A percentile compares a stretch with the other conserved stretches of the same genome.
Evolutionary conservation across 2,113 vertebrate species (phyloP).

Genomic region (Cyanistes caeruleus): DNA sequence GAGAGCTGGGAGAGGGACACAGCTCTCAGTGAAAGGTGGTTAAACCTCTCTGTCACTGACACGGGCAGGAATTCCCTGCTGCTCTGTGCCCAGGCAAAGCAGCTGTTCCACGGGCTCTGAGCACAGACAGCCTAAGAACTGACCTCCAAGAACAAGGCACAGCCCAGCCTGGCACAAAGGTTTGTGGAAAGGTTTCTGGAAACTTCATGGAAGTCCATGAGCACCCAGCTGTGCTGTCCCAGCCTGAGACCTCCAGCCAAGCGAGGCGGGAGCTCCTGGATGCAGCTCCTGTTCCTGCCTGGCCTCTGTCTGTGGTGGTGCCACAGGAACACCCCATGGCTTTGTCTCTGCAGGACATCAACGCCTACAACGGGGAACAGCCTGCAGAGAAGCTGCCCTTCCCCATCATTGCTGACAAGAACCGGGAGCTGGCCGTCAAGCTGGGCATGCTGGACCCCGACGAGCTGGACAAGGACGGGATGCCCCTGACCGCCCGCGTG

Average conservation of each 20-base stretch:
- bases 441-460: constrained; percentile 97
- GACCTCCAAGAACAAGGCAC: neutral
- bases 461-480: constrained; percentile 86
- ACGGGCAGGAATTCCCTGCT: neutral
- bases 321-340: rapidly evolving
- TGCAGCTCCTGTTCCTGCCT: neutral
- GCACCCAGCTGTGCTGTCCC: neutral
- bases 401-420: constrained; percentile 93
- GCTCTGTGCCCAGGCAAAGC: neutral
- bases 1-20: neutral
- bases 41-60: neutral
- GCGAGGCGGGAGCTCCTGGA: neutral
- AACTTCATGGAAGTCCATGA: neutral
- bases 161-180: neutral
- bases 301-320: neutral
- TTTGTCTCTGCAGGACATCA: constrained; percentile 84
- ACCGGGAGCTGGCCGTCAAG: constrained; percentile 84
- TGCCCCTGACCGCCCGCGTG: constrained; percentile 92
- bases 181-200: neutral
- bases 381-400: constrained; percentile 82
- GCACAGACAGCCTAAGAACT: neutral
- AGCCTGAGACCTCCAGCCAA: neutral
- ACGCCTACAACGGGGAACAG: constrained; percentile 77
- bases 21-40: neutral
- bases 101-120: neutral